Base-by-base conservation (phyloP, 2,888 invertebrate genomes). In the Epinotia ramella region DNA sequence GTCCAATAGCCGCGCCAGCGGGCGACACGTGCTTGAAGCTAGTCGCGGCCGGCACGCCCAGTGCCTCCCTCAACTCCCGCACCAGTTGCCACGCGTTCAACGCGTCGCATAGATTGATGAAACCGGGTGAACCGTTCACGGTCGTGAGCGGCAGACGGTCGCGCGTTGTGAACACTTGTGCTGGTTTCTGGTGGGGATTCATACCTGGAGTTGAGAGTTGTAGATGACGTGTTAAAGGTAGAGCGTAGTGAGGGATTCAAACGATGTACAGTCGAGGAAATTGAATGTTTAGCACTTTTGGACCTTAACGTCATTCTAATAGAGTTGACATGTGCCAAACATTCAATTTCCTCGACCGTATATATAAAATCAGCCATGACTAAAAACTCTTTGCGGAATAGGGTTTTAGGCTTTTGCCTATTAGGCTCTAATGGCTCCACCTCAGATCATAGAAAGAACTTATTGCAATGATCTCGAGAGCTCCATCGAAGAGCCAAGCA, bases 1-100 rank as follows among this genome's bases (percentile, higher is more conserved):
- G 93, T 0, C 97, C 99, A 2, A 99, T 97, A 70, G 99, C 99
- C 1, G 99, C 99, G 4, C 99, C 99, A 16, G 99, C 99, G 0
- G 99, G 99, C 40, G 99, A 99, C 7, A 99, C 99, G 88, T 99
- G 99, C 88, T 99, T 99, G 91, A 99, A 99, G 75, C 99, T 99
- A 0, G 99, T 96, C 0, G 99, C 98, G 0, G 99, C 99, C 0
- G 99, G 98, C 44, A 98, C 88, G 5, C 96, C 95, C 9, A 99
- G 89, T 0, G 98, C 97, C 63, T 93, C 91, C 84, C 96, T 97
- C 77, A 99, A 91, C 86, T 99, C 99, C 78, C 95, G 96, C 0
- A 99, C 99, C 76, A 99, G 93, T 87, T 99, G 99, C 97, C 99
- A 99, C 0, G 98, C 99, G 89, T 99, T 99, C 1, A 99, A 94